Conservation (phyloP, 2,797 vertebrate species). For the Epinephelus malabaricus region DNA sequence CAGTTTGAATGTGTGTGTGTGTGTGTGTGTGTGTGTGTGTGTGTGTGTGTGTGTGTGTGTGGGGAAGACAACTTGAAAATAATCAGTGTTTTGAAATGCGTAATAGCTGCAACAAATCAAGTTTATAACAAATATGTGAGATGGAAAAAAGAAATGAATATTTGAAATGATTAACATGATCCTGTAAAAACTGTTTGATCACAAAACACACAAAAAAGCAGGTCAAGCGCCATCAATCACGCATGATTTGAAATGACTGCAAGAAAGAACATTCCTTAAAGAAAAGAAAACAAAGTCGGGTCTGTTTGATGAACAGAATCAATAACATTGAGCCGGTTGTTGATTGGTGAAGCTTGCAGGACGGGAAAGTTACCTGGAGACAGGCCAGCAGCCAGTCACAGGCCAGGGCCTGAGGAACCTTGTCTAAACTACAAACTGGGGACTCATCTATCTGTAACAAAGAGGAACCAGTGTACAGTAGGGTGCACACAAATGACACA, state of each 20-base stretch:
- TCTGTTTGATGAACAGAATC: conserved; percentile 69
- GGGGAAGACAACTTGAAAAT: conserved; percentile 8
- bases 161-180: conserved; percentile 47
- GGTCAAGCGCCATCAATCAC: conserved; percentile 50
- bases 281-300: conserved; percentile 29
- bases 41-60: background rate
- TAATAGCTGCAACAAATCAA: conserved; percentile 38
- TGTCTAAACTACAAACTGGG: conserved; percentile 88
- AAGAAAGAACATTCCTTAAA: conserved; percentile 46
- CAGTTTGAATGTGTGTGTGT: background rate
- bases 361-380: conserved; percentile 86
- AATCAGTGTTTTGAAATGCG: conserved; percentile 10
- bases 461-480: conserved; percentile 83
- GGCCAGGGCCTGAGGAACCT: conserved; percentile 80
- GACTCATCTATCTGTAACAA: conserved; percentile 88
- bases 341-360: conserved; percentile 79
- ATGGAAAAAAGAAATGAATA: conserved; percentile 6
- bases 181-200: conserved; percentile 26
- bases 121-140: conserved; percentile 30
- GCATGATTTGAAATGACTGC: conserved; percentile 63
- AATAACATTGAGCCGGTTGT: conserved; percentile 71
- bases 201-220: conserved; percentile 57
- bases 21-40: background rate
- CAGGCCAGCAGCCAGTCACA: conserved; percentile 90
- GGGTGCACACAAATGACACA: conserved; percentile 67